Conservation (phyloP, 2,797 vertebrate species). For the Cheirogaleus major region DNA sequence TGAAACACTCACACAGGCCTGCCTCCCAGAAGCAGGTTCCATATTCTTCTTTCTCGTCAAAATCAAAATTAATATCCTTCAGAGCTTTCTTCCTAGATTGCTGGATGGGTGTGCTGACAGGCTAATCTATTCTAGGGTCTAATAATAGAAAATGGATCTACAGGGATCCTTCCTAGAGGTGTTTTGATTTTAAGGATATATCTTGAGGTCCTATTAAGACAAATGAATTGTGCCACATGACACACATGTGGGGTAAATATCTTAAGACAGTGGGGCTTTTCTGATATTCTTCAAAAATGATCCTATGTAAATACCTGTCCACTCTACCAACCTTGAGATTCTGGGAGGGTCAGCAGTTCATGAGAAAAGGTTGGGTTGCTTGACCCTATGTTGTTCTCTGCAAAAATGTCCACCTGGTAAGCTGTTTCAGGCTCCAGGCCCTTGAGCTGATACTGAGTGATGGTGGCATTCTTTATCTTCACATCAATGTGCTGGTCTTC, state of each 20-base stretch:
- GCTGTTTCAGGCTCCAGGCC: slow-evolving; percentile 89
- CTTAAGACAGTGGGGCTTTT: neutral
- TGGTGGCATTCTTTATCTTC: slow-evolving; percentile 87
- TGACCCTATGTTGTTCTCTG: slow-evolving; percentile 90
- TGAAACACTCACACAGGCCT: neutral
- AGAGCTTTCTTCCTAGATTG: neutral
- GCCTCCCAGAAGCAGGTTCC: neutral
- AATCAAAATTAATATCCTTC: neutral
- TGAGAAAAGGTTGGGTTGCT: slow-evolving; percentile 84
- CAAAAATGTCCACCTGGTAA: slow-evolving; percentile 90
- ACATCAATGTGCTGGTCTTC: slow-evolving; percentile 90
- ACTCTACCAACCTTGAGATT: slow-evolving; percentile 85
- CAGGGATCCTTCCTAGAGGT: neutral
- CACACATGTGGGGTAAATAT: neutral
- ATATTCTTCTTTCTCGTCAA: neutral
- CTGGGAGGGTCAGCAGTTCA: slow-evolving; percentile 86
- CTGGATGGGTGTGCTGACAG: neutral
- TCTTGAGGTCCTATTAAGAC: neutral
- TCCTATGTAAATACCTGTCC: neutral
- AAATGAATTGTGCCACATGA: neutral
- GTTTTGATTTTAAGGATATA: slow-evolving; percentile 37
- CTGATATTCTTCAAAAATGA: neutral
- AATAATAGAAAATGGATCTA: neutral
- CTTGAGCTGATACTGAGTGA: slow-evolving; percentile 89
- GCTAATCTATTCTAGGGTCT: neutral